phyloP scores from a whole-genome alignment of 1,140 invertebrate species.

The Drosophila bifasciata region DNA sequence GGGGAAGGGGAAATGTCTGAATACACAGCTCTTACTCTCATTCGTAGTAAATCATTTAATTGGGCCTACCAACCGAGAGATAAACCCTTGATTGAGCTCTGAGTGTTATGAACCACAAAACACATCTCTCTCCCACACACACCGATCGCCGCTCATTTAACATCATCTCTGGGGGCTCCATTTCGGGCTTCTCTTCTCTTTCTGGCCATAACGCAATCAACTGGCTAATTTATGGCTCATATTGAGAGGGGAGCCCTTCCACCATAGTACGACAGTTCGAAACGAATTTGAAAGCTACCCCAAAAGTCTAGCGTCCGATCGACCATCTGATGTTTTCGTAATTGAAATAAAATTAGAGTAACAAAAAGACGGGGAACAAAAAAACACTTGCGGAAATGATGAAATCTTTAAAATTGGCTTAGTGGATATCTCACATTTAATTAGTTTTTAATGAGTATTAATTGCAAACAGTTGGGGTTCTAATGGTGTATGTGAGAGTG shows the following conservation, averaged over 20 bases:
- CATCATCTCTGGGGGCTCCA: background rate
- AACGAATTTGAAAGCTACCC: slow-evolving; percentile 13
- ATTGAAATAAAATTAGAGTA: slow-evolving; percentile 25
- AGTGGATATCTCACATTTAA: slow-evolving; percentile 46
- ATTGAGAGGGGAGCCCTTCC: background rate
- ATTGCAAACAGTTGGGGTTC: slow-evolving; percentile 40
- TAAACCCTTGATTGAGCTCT: slow-evolving; percentile 33
- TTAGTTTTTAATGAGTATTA: slow-evolving; percentile 68
- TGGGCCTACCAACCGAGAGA: slow-evolving; percentile 20
- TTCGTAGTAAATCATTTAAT: slow-evolving; percentile 28
- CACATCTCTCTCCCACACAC: slow-evolving; percentile 17
- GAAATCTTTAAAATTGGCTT: slow-evolving; percentile 53
- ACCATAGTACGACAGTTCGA: background rate
- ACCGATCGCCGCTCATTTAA: slow-evolving; percentile 32
- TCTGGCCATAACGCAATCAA: slow-evolving; percentile 3
- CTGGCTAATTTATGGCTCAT: slow-evolving; percentile 29
- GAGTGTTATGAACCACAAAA: slow-evolving; percentile 9
- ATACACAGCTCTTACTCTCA: too few species aligned
- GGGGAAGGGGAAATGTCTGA: background rate
- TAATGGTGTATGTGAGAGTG: background rate
- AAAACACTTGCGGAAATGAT: slow-evolving; percentile 53
- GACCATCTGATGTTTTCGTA: slow-evolving; percentile 31
- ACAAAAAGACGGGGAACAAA: slow-evolving; percentile 16
- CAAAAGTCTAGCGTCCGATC: slow-evolving; percentile 9
- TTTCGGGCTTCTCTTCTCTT: background rate